Base-by-base conservation (phyloP, 2,888 invertebrate genomes). In the Orthosia cruda region DNA sequence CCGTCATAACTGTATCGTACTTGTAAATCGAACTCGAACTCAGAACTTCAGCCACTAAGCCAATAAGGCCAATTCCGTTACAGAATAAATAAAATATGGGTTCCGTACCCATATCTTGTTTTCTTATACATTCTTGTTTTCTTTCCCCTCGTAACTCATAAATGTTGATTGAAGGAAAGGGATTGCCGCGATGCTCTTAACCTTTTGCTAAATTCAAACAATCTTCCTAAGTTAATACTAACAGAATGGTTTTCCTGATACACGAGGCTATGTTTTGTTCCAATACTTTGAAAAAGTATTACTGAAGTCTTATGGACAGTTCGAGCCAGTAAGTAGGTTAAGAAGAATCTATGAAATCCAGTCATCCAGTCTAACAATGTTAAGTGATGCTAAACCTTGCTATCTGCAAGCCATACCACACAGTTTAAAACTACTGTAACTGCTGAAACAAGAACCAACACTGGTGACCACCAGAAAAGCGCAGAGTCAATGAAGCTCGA, bases 141-240 rank as follows among this genome's bases (percentile, higher is more conserved):
- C 59, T 62, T 79, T 57, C 26, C 50, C 45, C 58, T 72, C 67
- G 52, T 68, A 71, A 69, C 74, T 84, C 58, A 84, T 84, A 81
- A 84, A 81, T 84, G 62, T 80, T 81, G 80, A 84, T 84, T 73
- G 80, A 80, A 69, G 80, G 54, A 62, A 70, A 72, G 84, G 68
- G 68, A 81, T 84, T 83, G 63, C 77, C 18, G 50, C 61, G 40
- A 84, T 73, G 54, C 58, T 80, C 57, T 80, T 84, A 80, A 73
- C 80, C 68, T 84, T 73, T 80, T 55, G n/a, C 55, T 15, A n/a
- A 69, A 65, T 61, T 84, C 72, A 59, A 68, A 79, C 67, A 80
- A 65, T 68, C 40, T 68, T 52, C n/a, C 50, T 13, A 64, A 47
- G 59, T 82, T 47, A 61, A 68, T 64, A 59, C 45, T 23, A 32